Evolutionary conservation across 2,113 vertebrate species (phyloP).

Genomic region (Phylloscopus trochilus): DNA sequence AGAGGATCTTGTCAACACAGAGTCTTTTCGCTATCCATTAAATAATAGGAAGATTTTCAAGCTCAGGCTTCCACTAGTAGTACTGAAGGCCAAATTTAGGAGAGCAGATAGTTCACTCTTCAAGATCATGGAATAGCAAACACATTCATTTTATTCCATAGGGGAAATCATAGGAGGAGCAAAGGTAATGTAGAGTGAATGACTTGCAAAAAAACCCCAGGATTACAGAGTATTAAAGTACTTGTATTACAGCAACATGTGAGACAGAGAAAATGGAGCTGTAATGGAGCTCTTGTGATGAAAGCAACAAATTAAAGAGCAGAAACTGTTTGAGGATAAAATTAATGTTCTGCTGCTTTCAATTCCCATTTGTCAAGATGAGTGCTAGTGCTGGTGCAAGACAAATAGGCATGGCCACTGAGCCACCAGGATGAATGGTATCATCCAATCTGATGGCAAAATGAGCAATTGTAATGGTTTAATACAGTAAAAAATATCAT

Average conservation of each 20-base stretch:
- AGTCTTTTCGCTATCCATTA: neutral
- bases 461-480: neutral
- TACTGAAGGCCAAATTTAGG: neutral
- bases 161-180: neutral
- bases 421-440: neutral
- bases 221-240: neutral
- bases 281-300: neutral
- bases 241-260: neutral
- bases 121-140: neutral
- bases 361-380: neutral
- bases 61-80: neutral
- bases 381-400: neutral
- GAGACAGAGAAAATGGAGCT: neutral
- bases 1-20: neutral
- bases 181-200: neutral
- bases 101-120: neutral
- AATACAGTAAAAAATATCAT: neutral
- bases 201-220: fast-evolving
- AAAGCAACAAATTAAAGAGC: neutral
- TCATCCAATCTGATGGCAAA: neutral
- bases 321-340: neutral
- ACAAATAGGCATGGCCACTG: neutral
- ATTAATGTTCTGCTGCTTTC: neutral
- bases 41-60: neutral
- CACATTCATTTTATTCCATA: neutral